Conservation (phyloP, 2,888 invertebrate species). For the Diadegma fenestrale region DNA sequence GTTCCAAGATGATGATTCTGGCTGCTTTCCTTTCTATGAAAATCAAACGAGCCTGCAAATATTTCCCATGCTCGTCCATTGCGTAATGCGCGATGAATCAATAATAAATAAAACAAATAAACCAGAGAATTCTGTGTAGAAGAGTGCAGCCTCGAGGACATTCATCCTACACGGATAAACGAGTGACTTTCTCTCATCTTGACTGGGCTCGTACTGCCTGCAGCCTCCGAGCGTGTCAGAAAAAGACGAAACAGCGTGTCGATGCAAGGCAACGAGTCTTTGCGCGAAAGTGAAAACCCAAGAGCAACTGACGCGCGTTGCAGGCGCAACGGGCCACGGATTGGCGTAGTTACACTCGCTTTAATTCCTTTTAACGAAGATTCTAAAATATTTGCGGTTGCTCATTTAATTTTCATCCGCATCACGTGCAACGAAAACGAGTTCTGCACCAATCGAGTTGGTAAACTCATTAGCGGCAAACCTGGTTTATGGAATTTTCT, state of each 20-base stretch:
- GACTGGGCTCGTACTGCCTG: conserved; percentile 39
- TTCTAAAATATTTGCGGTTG: background rate
- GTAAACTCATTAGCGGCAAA: conserved; percentile 32
- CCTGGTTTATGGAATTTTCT: conserved; percentile 31
- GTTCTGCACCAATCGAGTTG: background rate
- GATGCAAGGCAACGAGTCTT: conserved; percentile 36
- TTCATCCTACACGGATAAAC: conserved; percentile 52
- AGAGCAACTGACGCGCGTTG: conserved; percentile 34
- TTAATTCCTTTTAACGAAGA: conserved; percentile 8
- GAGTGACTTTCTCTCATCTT: conserved; percentile 76
- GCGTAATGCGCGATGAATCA: conserved; percentile 33
- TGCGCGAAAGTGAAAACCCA: conserved; percentile 79
- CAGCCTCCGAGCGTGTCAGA: conserved; percentile 57
- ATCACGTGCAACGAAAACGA: background rate
- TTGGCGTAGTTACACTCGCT: conserved; percentile 9
- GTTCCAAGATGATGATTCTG: background rate
- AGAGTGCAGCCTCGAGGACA: conserved; percentile 40
- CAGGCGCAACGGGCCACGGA: conserved; percentile 1
- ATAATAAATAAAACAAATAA: conserved; percentile 33
- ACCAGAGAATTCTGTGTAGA: conserved; percentile 17
- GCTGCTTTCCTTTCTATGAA: background rate
- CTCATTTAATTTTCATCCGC: background rate
- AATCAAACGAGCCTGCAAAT: background rate
- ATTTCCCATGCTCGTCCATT: conserved; percentile 23
- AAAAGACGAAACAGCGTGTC: conserved; percentile 27